A percentile compares a stretch with the other conserved stretches of the same genome.
These are phyloP conservation scores for Chrysolina haemoptera DNA, from an alignment of 2,888 invertebrate genomes.

Conservation along the genomic window DNA sequence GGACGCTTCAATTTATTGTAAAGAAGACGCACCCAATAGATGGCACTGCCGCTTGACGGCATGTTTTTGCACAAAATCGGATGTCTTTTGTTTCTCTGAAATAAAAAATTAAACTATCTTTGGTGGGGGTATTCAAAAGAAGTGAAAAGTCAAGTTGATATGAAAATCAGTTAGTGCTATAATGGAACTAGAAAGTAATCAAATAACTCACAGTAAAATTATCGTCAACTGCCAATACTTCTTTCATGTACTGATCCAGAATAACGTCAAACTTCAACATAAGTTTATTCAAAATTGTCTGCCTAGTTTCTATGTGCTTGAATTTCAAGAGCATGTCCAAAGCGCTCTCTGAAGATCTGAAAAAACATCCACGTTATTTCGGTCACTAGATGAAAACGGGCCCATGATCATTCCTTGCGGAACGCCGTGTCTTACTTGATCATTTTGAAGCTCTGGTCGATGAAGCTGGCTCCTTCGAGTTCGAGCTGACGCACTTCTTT, in stretches of 20 bases:
- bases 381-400: not conserved
- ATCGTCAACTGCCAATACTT: conserved; percentile 81
- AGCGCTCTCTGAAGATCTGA: conserved; percentile 85
- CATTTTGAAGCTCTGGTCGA: conserved; percentile 88
- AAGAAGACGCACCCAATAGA: conserved; percentile 88
- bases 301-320: conserved; percentile 83
- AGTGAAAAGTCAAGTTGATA: too few relatives aligned
- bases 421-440: conserved; percentile 73
- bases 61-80: conserved; percentile 84
- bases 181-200: not conserved
- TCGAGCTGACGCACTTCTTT: conserved; percentile 83
- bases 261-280: conserved; percentile 88
- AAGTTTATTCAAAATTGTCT: conserved; percentile 81
- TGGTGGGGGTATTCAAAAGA: not conserved
- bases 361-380: conserved; percentile 30
- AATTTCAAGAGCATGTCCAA: conserved; percentile 86
- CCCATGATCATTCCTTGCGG: not conserved
- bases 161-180: not conserved
- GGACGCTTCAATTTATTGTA: conserved; percentile 86
- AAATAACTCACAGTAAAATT: conserved; percentile 76
- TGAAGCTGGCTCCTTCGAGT: conserved; percentile 86
- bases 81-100: conserved; percentile 75
- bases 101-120: too few relatives aligned
- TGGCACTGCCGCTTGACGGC: conserved; percentile 86
- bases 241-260: conserved; percentile 87